Conservation (phyloP, 2,797 vertebrate genomes). For the Anguilla pacifica region DNA sequence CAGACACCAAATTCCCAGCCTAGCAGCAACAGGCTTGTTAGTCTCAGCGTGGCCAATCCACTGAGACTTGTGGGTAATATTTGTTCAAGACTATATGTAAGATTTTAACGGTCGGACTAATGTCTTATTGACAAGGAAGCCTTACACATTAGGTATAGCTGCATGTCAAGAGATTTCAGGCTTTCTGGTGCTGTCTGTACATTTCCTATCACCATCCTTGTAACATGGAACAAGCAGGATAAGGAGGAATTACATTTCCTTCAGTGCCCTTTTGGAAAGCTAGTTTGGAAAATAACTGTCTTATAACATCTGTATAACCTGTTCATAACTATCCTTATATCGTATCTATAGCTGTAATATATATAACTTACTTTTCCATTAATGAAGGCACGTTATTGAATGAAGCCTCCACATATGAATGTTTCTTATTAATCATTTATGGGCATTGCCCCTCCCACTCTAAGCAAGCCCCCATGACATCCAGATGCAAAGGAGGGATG, state of each 20-base stretch:
- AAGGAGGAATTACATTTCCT: background rate
- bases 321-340: background rate
- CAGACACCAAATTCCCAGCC: conserved; percentile 35
- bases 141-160: conserved; percentile 14
- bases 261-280: background rate
- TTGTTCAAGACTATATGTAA: conserved; percentile 36
- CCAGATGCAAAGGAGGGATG: background rate
- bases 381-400: background rate
- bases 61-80: conserved; percentile 21
- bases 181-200: conserved; percentile 14
- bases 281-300: background rate
- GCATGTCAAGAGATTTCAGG: conserved; percentile 21
- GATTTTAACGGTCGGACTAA: conserved; percentile 30
- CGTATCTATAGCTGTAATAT: background rate
- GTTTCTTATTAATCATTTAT: background rate
- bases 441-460: background rate
- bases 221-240: background rate
- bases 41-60: conserved; percentile 17
- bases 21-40: conserved; percentile 25
- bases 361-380: background rate
- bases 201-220: conserved; percentile 16
- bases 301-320: background rate
- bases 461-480: background rate
- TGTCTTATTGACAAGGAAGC: conserved; percentile 28
- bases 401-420: background rate